Percentiles rank a stretch among this genome's conserved stretches.
phyloP scores from a whole-genome alignment of 2,113 vertebrate species.

The Entelurus aequoreus region DNA sequence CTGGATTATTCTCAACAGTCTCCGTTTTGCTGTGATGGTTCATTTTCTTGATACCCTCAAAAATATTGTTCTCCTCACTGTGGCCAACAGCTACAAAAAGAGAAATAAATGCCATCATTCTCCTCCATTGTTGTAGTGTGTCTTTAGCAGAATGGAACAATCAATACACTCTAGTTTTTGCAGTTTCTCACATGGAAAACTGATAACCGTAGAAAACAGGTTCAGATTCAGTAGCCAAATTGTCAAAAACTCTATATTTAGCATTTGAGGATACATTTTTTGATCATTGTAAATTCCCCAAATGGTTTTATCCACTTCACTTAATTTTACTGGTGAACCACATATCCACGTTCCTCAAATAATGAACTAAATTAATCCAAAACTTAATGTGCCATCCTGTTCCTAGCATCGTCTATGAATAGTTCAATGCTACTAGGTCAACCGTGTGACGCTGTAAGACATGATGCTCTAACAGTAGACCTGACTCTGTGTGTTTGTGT shows the following conservation, averaged over 20 bases:
- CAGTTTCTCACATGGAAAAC: too few species aligned
- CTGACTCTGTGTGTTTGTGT: constrained; percentile 10
- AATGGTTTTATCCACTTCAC: not conserved
- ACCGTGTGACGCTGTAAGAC: constrained; percentile 19
- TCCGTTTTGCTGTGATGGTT: too few species aligned
- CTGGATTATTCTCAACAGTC: too few species aligned
- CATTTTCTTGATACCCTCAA: too few species aligned
- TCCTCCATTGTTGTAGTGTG: too few species aligned
- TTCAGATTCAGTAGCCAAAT: not conserved
- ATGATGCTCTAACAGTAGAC: constrained; percentile 13
- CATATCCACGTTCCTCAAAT: not conserved
- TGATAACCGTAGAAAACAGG: too few species aligned
- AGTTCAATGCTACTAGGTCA: constrained; percentile 38
- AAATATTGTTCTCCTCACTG: too few species aligned
- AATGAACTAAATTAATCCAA: constrained; percentile 26
- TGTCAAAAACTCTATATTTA: not conserved
- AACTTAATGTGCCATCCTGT: constrained; percentile 23
- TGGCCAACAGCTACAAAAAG: too few species aligned
- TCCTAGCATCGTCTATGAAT: constrained; percentile 31
- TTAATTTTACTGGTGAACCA: not conserved
- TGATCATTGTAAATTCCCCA: not conserved
- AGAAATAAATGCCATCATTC: too few species aligned
- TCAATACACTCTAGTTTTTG: too few species aligned
- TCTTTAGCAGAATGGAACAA: too few species aligned
- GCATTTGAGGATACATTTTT: not conserved